Evolutionary conservation across 2,797 vertebrate species (phyloP), one percentile per base, ranked within the genome.

Genomic region (Cottoperca gobio): DNA sequence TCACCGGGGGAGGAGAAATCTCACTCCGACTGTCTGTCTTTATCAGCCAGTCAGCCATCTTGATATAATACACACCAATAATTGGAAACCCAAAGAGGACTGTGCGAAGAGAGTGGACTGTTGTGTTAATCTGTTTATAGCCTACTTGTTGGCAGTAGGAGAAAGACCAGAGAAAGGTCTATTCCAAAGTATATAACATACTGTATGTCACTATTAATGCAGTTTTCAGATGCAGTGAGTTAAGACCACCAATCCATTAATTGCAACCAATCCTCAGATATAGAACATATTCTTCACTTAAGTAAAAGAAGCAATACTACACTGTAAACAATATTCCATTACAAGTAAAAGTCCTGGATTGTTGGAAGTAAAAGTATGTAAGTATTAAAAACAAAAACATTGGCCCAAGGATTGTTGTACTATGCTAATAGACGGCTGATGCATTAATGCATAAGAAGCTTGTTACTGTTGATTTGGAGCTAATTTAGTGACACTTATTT

Each of bases 31-130:
- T 82, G 84, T 87, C 84, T 57, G 55, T 63, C 46, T 78, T 26
- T 53, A 83, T 74, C 37, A 78, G 66, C 50, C 19, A 81, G 55
- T 72, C 76, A 86, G 64, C 57, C 77, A 33, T 76, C 48, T 33
- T 62, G 16, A 76, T 70, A 55, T 60, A 62, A 40, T 42, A 31
- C 42, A 17, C 57, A 60, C 60, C 46, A 81, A 92, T 88, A 53
- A 84, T 89, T 88, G 17, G 85, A 46, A 77, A 31, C 17, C 43
- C 55, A 69, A 50, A 60, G 26, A 65, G 40, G 31, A 54, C 26
- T 43, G 35, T 46, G 33, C 21, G 9, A 19, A 45, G 35, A 64
- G 26, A 70, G 23, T 53, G 43, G 8, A 59, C n/a, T 48, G 39
- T 39, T 42, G 19, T 17, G 31, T 52, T 17, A 6, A 6, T 6